Evolutionary conservation across 1,140 invertebrate genomes (phyloP).

Genomic region (Brachionus manjavacas): DNA sequence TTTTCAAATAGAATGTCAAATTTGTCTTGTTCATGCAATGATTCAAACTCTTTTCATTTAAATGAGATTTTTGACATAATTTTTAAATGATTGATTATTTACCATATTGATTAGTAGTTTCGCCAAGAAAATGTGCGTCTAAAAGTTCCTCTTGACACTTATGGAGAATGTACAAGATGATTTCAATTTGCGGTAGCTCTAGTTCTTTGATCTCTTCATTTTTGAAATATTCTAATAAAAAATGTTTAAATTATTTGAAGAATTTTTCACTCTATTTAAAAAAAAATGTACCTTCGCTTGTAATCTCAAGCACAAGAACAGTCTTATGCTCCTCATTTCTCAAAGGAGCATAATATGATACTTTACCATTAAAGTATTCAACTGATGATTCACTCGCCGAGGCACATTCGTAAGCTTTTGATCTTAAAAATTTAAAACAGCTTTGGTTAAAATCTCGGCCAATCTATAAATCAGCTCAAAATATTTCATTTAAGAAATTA

Average conservation of each 20-base stretch:
- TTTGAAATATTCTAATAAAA: conserved; percentile 1
- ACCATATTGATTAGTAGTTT: conserved; percentile 2
- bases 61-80: background rate
- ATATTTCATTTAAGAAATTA: no score
- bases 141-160: conserved; percentile 33
- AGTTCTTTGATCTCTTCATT: background rate
- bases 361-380: conserved; percentile 21
- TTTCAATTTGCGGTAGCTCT: conserved; percentile 1
- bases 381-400: background rate
- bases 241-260: background rate
- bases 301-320: conserved; percentile 11
- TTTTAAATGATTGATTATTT: background rate
- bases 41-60: conserved; percentile 15
- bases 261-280: background rate
- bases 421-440: background rate
- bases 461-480: background rate
- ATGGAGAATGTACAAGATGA: background rate
- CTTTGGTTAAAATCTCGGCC: background rate
- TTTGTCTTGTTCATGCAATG: background rate
- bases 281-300: conserved; percentile 10
- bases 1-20: conserved; percentile 41
- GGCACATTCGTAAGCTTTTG: conserved; percentile 22
- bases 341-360: conserved; percentile 24
- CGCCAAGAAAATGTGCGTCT: conserved; percentile 12
- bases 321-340: conserved; percentile 25